Evolutionary conservation across 2,888 invertebrate genomes (phyloP).

Genomic region (Cyrtodaria siliqua): DNA sequence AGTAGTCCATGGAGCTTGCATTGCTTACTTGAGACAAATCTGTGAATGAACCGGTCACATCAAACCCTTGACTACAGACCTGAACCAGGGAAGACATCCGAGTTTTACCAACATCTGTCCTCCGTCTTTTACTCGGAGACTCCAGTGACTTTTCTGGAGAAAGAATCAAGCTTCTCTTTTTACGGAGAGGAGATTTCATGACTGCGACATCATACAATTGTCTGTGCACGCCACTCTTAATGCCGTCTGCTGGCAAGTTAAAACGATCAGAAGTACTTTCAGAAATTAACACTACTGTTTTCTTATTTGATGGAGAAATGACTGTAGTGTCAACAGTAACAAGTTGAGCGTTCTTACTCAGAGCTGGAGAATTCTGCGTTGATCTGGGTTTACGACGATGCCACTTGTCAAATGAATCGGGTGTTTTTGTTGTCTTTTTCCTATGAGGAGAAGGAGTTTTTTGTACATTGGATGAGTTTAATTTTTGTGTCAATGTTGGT

Average conservation of each 20-base stretch:
- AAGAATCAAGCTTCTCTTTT: constrained; percentile 57
- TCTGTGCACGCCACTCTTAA: not conserved
- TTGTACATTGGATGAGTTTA: constrained; percentile 4
- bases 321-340: not conserved
- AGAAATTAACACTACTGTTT: not conserved
- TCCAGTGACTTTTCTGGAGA: constrained; percentile 54
- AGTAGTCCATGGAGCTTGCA: constrained; percentile 60
- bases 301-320: constrained; percentile 7
- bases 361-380: constrained; percentile 43
- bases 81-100: not conserved
- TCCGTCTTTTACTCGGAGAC: constrained; percentile 49
- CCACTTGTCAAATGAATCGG: constrained; percentile 75
- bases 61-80: constrained; percentile 70
- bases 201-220: not conserved
- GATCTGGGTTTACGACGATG: constrained; percentile 66
- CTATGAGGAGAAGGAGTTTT: constrained; percentile 64
- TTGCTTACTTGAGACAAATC: constrained; percentile 52
- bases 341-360: constrained; percentile 4
- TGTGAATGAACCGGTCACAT: constrained; percentile 45
- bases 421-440: constrained; percentile 62
- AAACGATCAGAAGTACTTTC: not conserved
- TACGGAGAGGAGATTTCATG: constrained; percentile 16
- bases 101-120: too few species aligned
- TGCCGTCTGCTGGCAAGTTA: not conserved
- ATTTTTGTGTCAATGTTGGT: not conserved